Base-by-base conservation (phyloP, 2,888 invertebrate species). In the Pristionchus fissidentatus region DNA sequence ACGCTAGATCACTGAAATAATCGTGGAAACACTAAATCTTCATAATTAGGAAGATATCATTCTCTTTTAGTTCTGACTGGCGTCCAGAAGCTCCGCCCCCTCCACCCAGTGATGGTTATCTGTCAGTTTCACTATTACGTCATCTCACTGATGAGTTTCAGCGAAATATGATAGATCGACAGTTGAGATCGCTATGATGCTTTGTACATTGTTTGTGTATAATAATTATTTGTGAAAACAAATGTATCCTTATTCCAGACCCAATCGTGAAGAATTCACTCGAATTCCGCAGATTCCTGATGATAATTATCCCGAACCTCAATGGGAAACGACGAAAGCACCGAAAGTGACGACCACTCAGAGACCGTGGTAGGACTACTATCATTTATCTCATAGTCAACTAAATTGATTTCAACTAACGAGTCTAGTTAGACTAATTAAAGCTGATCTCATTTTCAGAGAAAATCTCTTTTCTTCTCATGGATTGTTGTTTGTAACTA, bases 81-180 rank as follows among this genome's bases (percentile, higher is more conserved):
- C 35, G 57, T 3, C 79, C 79, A 3, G 79, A 38, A 5, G 41
- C 57, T 22, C 79, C 79, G 0, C 57, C 57, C n/a, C 79, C 79
- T 35, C 79, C 79, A 13, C 49, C 79, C 29, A 79, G 79, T 41
- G 79, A 79, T 29, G 79, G 57, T 55, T 35, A 19, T 26, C 79
- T 79, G 79, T 79, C 55, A 57, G 79, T 15, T 15, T 15, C 8
- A n/a, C n/a, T 60, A 15, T n/a, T 60, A 49, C 49, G 49, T n/a
- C n/a, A 49, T 49, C 10, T 19, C 19, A 49, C 10, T 49, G 19
- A 49, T 49, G 10, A 49, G 13, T 15, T n/a, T n/a, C n/a, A n/a
- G n/a, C n/a, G n/a, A n/a, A n/a, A n/a, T 1, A 32, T 41, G 41
- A n/a, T 38, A 7, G 38, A 66, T 66, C n/a, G 66, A 41, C 60